These are phyloP conservation scores for Prosopocoilus inquinatus DNA, from an alignment of 2,888 invertebrate genomes.

Conservation along the genomic window DNA sequence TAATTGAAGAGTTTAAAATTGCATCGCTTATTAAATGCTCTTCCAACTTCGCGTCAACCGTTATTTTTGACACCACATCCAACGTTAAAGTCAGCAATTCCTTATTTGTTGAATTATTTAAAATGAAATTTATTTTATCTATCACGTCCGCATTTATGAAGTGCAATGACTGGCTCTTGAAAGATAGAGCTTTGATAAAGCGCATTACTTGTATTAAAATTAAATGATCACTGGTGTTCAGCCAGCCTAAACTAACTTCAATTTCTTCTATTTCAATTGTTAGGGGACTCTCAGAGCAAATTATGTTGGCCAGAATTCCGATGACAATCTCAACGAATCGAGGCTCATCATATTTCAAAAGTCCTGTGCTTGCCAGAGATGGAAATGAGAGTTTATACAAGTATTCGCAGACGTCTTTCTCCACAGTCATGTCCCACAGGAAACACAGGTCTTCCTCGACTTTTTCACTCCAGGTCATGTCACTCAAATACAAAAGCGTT, in stretches of 20 bases:
- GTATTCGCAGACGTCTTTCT: slow-evolving; percentile 71
- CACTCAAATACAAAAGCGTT: slow-evolving; percentile 63
- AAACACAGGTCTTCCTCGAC: slow-evolving; percentile 74
- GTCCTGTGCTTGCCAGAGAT: slow-evolving; percentile 60
- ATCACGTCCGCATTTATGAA: slow-evolving; percentile 51
- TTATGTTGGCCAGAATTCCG: slow-evolving; percentile 82
- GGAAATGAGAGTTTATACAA: slow-evolving; percentile 67
- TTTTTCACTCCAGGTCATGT: slow-evolving; percentile 58
- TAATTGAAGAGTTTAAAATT: slow-evolving; percentile 29
- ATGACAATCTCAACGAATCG: slow-evolving; percentile 77
- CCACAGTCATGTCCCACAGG: slow-evolving; percentile 83
- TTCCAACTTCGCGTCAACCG: slow-evolving; percentile 30
- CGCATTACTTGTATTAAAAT: slow-evolving; percentile 73
- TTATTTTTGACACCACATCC: slow-evolving; percentile 53
- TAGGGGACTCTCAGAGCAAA: slow-evolving; percentile 60
- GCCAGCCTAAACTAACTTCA: slow-evolving; percentile 55
- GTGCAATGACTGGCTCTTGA: slow-evolving; percentile 22
- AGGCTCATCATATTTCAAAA: slow-evolving; percentile 58
- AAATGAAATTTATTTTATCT: slow-evolving; percentile 65
- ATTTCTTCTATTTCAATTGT: slow-evolving; percentile 59
- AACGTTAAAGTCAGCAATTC: slow-evolving; percentile 58
- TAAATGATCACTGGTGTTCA: slow-evolving; percentile 66
- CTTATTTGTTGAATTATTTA: slow-evolving; percentile 70
- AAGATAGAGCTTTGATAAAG: slow-evolving; percentile 56
- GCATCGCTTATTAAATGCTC: slow-evolving; percentile 25